Evolutionary conservation across 2,797 vertebrate species (phyloP).

Genomic region (Sarcoramphus papa): DNA sequence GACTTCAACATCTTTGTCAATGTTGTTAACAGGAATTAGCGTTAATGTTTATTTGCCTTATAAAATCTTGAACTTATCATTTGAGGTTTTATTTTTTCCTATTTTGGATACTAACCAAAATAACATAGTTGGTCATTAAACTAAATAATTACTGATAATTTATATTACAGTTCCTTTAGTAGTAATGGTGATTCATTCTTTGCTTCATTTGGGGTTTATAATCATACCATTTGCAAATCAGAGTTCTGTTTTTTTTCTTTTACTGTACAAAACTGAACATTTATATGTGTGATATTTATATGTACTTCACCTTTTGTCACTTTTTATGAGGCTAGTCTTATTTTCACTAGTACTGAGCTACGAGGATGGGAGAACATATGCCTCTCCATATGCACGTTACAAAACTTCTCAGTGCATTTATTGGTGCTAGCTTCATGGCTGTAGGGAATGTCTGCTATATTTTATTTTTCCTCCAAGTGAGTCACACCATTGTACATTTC

Average conservation of each 20-base stretch:
- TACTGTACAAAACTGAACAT: constrained; percentile 56
- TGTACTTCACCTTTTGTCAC: constrained; percentile 70
- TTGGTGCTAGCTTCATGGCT: constrained; percentile 71
- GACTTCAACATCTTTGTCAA: not conserved
- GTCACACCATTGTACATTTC: constrained; percentile 78
- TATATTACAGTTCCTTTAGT: not conserved
- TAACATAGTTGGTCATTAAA: not conserved
- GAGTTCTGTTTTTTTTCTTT: not conserved
- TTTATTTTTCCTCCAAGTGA: constrained; percentile 76
- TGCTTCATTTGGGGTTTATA: not conserved
- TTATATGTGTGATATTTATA: constrained; percentile 65
- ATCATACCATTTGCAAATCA: not conserved
- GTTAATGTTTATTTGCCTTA: not conserved
- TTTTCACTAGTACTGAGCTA: constrained; percentile 69
- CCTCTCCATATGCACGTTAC: constrained; percentile 75
- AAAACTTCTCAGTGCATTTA: constrained; percentile 72
- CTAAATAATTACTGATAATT: not conserved
- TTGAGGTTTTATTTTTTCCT: not conserved
- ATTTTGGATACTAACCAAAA: not conserved
- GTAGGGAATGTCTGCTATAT: constrained; percentile 75
- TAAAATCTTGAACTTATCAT: not conserved
- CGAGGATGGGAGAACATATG: constrained; percentile 77
- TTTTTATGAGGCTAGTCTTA: constrained; percentile 70
- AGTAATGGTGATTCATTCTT: not conserved
- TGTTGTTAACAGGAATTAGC: not conserved